Evolutionary conservation across 2,113 vertebrate species (phyloP).

Genomic region (Peromyscus leucopus): DNA sequence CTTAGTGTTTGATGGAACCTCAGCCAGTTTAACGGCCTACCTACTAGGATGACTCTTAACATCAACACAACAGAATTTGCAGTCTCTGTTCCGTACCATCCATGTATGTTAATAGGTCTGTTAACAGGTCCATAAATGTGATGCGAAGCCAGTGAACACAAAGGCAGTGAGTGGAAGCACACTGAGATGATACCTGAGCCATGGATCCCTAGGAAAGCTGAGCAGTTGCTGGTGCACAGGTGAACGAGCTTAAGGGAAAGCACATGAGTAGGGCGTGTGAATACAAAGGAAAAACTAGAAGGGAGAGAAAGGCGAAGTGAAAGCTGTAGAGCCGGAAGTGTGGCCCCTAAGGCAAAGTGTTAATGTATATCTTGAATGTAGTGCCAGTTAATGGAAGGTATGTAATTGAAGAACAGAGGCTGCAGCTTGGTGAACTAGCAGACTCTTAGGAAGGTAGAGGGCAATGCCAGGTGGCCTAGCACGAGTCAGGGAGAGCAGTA

Average conservation of each 20-base stretch:
- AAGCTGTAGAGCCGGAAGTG: neutral
- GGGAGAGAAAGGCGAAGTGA: neutral
- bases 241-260: neutral
- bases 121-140: neutral
- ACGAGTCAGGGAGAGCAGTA: neutral
- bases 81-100: neutral
- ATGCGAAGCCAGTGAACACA: neutral
- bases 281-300: neutral
- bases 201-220: neutral
- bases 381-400: neutral
- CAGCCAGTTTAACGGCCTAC: neutral
- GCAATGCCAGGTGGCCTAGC: neutral
- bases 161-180: neutral
- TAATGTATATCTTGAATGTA: neutral
- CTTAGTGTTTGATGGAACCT: neutral
- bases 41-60: neutral
- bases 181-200: neutral
- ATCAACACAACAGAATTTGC: neutral
- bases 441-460: neutral
- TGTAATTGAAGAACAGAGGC: neutral
- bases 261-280: neutral
- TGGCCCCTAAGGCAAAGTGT: neutral
- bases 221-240: neutral
- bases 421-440: neutral
- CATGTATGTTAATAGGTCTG: neutral